Percentiles rank a stretch among this genome's conserved stretches.
Evolutionary conservation across 2,888 invertebrate genomes (phyloP).

Genomic region (Plagiodera versicolora): DNA sequence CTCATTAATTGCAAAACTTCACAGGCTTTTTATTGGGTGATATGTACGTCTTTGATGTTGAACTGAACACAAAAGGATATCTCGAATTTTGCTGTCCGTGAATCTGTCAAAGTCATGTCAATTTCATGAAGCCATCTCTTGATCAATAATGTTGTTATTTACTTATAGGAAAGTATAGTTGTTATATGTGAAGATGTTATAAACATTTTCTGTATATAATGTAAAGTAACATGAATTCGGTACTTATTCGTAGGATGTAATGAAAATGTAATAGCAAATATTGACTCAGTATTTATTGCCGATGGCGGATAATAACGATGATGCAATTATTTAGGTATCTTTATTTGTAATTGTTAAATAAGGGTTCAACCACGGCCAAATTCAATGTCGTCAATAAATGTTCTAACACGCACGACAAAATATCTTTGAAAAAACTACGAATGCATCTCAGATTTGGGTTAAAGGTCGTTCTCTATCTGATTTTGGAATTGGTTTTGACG

Average conservation of each 20-base stretch:
- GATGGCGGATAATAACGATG: not conserved
- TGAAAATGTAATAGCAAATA: not conserved
- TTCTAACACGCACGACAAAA: not conserved
- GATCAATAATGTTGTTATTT: slow-evolving; percentile 36
- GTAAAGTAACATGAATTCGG: slow-evolving; percentile 3
- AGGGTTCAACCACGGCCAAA: not conserved
- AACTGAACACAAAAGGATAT: too few relatives aligned
- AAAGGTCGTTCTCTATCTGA: too few relatives aligned
- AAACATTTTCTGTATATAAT: slow-evolving; percentile 10
- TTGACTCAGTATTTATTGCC: not conserved
- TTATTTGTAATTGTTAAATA: not conserved
- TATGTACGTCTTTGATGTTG: too few relatives aligned
- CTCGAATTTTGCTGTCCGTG: not conserved
- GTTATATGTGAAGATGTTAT: not conserved
- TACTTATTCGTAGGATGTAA: not conserved
- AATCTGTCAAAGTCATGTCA: slow-evolving; percentile 7
- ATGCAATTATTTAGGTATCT: not conserved
- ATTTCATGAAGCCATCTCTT: slow-evolving; percentile 34
- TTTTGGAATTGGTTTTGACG: too few relatives aligned
- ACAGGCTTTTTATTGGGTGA: too few relatives aligned
- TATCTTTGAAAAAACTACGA: too few relatives aligned
- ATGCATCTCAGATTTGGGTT: too few relatives aligned
- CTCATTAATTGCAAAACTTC: too few relatives aligned
- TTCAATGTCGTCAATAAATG: not conserved
- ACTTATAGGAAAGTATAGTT: slow-evolving; percentile 9